Percentiles rank a stretch among this genome's conserved stretches.
phyloP scores from a whole-genome alignment of 2,797 vertebrate species.

The Catostomus latipinnis region DNA sequence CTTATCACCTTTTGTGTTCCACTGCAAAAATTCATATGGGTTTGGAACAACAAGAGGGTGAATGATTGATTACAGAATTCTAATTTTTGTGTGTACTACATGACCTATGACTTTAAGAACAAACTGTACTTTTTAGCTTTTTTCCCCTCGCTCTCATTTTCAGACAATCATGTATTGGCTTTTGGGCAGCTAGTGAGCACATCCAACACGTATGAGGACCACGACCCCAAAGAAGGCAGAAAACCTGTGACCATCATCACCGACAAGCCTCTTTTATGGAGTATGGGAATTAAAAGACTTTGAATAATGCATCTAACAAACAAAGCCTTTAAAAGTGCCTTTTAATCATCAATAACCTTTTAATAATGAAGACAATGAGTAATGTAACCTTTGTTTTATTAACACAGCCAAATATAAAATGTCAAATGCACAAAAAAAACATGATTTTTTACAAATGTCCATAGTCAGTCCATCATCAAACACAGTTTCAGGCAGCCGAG shows the following conservation, averaged over 20 bases:
- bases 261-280: slow-evolving; percentile 79
- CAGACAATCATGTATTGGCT: slow-evolving; percentile 76
- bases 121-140: neutral
- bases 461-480: slow-evolving; percentile 53
- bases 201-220: slow-evolving; percentile 78
- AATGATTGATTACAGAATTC: too few relatives aligned
- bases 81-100: neutral
- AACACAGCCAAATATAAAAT: slow-evolving; percentile 71
- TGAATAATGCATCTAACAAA: neutral
- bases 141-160: slow-evolving; percentile 29
- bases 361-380: slow-evolving; percentile 20
- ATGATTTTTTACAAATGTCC: slow-evolving; percentile 47
- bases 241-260: slow-evolving; percentile 74
- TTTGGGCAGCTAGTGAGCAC: slow-evolving; percentile 82
- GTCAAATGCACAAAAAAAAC: slow-evolving; percentile 70
- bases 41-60: too few relatives aligned
- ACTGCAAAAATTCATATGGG: too few relatives aligned
- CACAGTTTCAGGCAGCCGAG: slow-evolving; percentile 25
- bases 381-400: slow-evolving; percentile 59
- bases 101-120: neutral
- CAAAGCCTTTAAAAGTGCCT: neutral
- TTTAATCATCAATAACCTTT: slow-evolving; percentile 24
- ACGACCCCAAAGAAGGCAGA: slow-evolving; percentile 57
- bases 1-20: too few relatives aligned
- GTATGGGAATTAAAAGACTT: slow-evolving; percentile 74